phyloP scores from a whole-genome alignment of 92 coral and sea anemone species.

The Galaxea fascicularis region DNA sequence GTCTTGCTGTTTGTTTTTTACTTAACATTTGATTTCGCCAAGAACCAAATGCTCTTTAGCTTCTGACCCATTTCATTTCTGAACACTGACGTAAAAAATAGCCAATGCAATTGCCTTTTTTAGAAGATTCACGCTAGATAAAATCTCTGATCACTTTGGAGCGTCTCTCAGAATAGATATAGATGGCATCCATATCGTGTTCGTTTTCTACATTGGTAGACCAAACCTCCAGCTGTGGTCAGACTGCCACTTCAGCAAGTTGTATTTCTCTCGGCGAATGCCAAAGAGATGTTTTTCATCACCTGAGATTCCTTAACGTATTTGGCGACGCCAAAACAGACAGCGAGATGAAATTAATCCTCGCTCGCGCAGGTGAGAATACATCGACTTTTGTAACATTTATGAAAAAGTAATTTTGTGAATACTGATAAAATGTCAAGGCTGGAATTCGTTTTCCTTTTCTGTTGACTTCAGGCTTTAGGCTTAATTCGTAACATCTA shows the following conservation, averaged over 20 bases:
- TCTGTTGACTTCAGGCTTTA: slow-evolving; percentile 8
- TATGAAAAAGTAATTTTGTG: background rate
- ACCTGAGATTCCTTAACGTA: slow-evolving; percentile 19
- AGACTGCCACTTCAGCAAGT: slow-evolving; percentile 14
- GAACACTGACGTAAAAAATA: background rate
- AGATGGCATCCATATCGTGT: slow-evolving; percentile 28
- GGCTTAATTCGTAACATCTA: slow-evolving; percentile 2
- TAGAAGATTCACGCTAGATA: background rate
- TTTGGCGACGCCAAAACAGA: slow-evolving; percentile 36
- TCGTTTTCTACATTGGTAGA: slow-evolving; percentile 29
- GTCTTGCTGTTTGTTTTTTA: slow-evolving; percentile 1
- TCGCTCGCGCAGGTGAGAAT: slow-evolving; percentile 43
- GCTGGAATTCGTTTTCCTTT: slow-evolving; percentile 8
- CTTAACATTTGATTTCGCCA: slow-evolving; percentile 2
- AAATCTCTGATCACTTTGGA: background rate
- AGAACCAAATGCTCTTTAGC: slow-evolving; percentile 1
- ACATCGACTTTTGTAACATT: background rate
- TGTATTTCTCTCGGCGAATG: slow-evolving; percentile 34
- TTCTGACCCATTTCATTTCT: slow-evolving; percentile 18
- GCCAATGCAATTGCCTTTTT: slow-evolving; percentile 7
- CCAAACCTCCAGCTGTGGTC: slow-evolving; percentile 14
- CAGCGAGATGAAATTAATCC: slow-evolving; percentile 36
- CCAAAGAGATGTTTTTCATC: slow-evolving; percentile 47
- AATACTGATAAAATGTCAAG: slow-evolving; percentile 7
- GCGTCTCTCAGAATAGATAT: background rate